Conservation (phyloP, 2,888 invertebrate species). For the Lepidocyrtinus sp. region DNA sequence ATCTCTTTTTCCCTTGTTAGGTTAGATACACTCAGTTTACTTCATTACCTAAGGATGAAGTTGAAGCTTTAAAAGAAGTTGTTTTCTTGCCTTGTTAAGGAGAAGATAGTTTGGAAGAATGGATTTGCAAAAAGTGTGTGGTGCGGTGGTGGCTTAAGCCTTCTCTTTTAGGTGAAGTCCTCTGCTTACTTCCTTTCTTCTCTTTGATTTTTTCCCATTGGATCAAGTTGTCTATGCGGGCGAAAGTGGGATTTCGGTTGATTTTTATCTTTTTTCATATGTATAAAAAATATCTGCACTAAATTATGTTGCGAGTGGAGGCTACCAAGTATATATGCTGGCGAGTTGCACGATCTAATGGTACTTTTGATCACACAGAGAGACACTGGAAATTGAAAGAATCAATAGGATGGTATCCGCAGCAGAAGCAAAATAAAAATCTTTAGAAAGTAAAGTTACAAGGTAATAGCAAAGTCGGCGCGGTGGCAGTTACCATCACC, state of each 20-base stretch:
- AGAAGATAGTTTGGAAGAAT: conserved; percentile 20
- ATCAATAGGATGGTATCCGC: conserved; percentile 35
- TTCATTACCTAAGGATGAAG: neutral
- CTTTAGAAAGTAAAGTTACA: conserved; percentile 12
- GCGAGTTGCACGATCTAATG: neutral
- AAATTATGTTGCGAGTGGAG: neutral
- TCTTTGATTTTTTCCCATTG: conserved; percentile 22
- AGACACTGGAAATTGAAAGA: conserved; percentile 15
- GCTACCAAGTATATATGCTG: conserved; percentile 16
- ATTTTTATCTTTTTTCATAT: conserved; percentile 10
- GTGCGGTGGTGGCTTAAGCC: conserved; percentile 37
- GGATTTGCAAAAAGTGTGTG: conserved; percentile 47
- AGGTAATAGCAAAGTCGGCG: neutral
- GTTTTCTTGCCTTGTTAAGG: neutral
- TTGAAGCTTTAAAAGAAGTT: neutral
- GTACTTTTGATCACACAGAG: conserved; percentile 35
- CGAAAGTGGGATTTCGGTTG: conserved; percentile 41
- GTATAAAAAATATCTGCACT: conserved; percentile 10
- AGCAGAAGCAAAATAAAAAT: no score
- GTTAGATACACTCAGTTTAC: neutral
- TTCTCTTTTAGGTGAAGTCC: conserved; percentile 28
- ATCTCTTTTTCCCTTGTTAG: conserved; percentile 24
- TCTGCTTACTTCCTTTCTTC: conserved; percentile 31
- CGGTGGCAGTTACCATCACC: conserved; percentile 29
- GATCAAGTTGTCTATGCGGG: conserved; percentile 38